These are phyloP conservation scores for Rachycentron canadum DNA, from an alignment of 2,797 vertebrate genomes.

Conservation along the genomic window DNA sequence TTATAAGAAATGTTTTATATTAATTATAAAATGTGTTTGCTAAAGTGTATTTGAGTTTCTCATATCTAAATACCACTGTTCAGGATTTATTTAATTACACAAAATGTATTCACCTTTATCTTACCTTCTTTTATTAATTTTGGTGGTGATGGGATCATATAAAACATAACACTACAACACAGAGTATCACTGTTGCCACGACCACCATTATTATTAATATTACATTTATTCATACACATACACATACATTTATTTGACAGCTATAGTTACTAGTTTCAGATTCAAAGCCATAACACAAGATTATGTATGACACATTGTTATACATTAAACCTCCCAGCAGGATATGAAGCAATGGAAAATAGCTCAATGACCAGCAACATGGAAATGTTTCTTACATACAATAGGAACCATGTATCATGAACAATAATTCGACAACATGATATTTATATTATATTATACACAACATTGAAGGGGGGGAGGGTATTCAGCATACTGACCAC, in stretches of 20 bases:
- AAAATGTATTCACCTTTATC: slow-evolving; percentile 1
- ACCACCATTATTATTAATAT: not conserved
- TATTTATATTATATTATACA: not conserved
- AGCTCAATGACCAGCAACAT: not conserved
- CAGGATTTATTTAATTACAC: not conserved
- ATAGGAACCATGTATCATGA: not conserved
- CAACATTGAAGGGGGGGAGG: not conserved
- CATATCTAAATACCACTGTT: not conserved
- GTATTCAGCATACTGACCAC: not conserved
- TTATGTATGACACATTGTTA: not conserved
- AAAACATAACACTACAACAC: not conserved
- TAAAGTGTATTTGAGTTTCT: not conserved
- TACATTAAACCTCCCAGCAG: not conserved
- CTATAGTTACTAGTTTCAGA: not conserved
- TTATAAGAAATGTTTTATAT: slow-evolving; percentile 5
- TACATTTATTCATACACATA: too few species aligned
- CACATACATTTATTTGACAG: not conserved
- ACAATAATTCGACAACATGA: not conserved
- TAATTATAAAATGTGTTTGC: slow-evolving; percentile 2
- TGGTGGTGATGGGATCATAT: not conserved
- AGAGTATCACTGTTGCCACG: too few species aligned
- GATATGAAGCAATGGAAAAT: not conserved
- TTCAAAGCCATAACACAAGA: not conserved
- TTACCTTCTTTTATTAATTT: not conserved
- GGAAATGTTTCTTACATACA: not conserved